phyloP scores from a whole-genome alignment of 2,113 vertebrate genomes.

The Cricetomys ansorgei region DNA sequence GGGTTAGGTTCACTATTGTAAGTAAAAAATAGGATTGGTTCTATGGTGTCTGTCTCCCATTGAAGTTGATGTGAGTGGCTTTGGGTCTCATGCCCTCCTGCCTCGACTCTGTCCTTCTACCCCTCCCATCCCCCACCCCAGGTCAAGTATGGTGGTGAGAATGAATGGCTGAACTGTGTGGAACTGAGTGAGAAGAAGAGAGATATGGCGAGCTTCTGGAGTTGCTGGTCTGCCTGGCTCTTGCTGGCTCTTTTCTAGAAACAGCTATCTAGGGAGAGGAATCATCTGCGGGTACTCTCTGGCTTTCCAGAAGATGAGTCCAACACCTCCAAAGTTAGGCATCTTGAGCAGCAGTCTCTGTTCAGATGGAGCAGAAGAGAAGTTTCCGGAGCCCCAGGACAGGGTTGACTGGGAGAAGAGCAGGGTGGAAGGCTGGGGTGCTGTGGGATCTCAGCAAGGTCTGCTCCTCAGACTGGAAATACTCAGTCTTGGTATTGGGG shows the following conservation, averaged over 20 bases:
- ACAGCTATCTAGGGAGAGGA: neutral
- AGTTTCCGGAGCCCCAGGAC: fast-evolving
- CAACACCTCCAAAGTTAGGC: neutral
- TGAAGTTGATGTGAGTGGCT: neutral
- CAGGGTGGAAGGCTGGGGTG: neutral
- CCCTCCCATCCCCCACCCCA: neutral
- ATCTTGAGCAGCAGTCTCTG: neutral
- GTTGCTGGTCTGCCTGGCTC: neutral
- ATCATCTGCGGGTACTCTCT: neutral
- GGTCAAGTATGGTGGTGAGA: neutral
- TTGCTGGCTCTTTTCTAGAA: neutral
- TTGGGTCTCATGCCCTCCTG: neutral
- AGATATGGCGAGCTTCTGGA: neutral
- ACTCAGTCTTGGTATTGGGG: no score
- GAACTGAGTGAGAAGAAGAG: neutral
- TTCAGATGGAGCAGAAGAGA: neutral
- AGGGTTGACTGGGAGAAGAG: neutral
- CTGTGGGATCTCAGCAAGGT: neutral
- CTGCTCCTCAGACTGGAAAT: neutral
- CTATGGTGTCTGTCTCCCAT: neutral
- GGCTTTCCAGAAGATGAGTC: neutral
- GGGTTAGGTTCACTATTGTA: neutral
- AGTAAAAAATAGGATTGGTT: neutral
- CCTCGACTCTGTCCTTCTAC: neutral
- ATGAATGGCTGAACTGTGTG: neutral